Evolutionary conservation across 2,888 invertebrate species (phyloP).

Genomic region (Deroplatys truncata): DNA sequence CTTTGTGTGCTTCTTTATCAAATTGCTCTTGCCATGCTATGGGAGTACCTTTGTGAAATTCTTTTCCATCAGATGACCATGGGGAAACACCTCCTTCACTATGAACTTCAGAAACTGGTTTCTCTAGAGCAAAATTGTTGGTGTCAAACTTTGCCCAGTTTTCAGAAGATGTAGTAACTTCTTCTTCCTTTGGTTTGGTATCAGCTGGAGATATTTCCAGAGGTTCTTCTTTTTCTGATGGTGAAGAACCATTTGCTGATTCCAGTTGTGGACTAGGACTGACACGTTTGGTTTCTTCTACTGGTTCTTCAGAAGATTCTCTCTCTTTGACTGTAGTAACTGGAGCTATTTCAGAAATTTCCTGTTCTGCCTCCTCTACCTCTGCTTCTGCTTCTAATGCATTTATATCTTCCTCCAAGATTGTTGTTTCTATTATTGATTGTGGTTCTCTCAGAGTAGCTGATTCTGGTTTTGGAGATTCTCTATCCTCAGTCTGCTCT

Average conservation of each 20-base stretch:
- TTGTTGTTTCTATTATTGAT: slow-evolving; percentile 37
- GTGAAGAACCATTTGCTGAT: slow-evolving; percentile 5
- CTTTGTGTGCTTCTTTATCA: slow-evolving; percentile 39
- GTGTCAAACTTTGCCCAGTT: slow-evolving; percentile 59
- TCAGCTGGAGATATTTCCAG: slow-evolving; percentile 44
- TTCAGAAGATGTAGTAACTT: slow-evolving; percentile 37
- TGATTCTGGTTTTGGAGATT: slow-evolving; percentile 33
- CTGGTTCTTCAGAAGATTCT: neutral
- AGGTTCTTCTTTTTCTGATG: slow-evolving; percentile 8
- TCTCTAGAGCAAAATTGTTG: slow-evolving; percentile 37
- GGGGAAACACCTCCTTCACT: slow-evolving; percentile 56
- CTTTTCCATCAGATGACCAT: slow-evolving; percentile 74
- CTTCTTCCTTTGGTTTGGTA: slow-evolving; percentile 15
- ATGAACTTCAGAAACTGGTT: slow-evolving; percentile 36
- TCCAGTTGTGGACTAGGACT: neutral
- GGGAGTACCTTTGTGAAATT: slow-evolving; percentile 49
- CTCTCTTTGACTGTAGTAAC: neutral
- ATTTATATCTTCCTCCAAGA: slow-evolving; percentile 37
- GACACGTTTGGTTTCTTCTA: neutral
- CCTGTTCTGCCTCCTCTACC: slow-evolving; percentile 34
- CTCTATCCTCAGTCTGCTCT: slow-evolving; percentile 37
- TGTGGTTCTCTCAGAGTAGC: slow-evolving; percentile 35
- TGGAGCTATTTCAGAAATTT: slow-evolving; percentile 28
- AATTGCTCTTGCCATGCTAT: slow-evolving; percentile 45
- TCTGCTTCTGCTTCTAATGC: slow-evolving; percentile 35